A percentile compares a stretch with the other conserved stretches of the same genome.
phyloP scores from a whole-genome alignment of 2,888 invertebrate species.

The Ethmia dodecea region DNA sequence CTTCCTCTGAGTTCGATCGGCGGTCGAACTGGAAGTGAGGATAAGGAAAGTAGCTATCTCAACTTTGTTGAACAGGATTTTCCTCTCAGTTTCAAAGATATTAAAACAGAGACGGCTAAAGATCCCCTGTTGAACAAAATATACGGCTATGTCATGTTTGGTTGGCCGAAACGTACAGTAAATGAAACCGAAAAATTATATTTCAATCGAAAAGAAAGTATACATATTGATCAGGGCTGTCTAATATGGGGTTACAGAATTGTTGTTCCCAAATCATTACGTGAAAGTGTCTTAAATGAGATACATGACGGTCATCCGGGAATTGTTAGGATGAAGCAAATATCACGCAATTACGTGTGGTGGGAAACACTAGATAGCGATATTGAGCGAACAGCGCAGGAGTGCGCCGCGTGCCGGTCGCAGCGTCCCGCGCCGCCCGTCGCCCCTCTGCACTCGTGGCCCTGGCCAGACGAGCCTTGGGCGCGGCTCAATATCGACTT shows the following conservation, averaged over 20 bases:
- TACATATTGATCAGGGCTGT: slow-evolving; percentile 11
- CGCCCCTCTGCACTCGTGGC: slow-evolving; percentile 3
- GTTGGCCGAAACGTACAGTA: no score
- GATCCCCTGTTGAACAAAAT: no score
- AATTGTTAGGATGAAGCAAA: slow-evolving; percentile 8
- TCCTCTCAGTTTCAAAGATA: not conserved
- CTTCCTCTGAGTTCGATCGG: not conserved
- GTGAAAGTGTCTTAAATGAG: not conserved
- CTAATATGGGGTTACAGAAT: slow-evolving; percentile 5
- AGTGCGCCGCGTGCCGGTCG: not conserved
- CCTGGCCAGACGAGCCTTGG: slow-evolving; percentile 1
- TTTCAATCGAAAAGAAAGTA: no score
- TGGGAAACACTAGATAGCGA: slow-evolving; percentile 10
- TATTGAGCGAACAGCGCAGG: slow-evolving; percentile 3
- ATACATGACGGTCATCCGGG: slow-evolving; percentile 9
- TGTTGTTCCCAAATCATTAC: slow-evolving; percentile 1
- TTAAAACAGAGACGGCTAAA: not conserved
- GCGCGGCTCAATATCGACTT: slow-evolving; percentile 7
- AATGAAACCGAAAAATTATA: no score
- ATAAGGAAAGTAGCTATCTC: no score
- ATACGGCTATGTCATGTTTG: no score
- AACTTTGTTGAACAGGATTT: slow-evolving; percentile 8
- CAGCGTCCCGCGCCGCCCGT: not conserved
- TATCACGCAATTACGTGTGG: slow-evolving; percentile 8
- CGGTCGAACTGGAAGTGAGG: no score